Evolutionary conservation across 2,888 invertebrate genomes (phyloP), one percentile per base, ranked within the genome.

Genomic region (Pimpla rufipes): DNA sequence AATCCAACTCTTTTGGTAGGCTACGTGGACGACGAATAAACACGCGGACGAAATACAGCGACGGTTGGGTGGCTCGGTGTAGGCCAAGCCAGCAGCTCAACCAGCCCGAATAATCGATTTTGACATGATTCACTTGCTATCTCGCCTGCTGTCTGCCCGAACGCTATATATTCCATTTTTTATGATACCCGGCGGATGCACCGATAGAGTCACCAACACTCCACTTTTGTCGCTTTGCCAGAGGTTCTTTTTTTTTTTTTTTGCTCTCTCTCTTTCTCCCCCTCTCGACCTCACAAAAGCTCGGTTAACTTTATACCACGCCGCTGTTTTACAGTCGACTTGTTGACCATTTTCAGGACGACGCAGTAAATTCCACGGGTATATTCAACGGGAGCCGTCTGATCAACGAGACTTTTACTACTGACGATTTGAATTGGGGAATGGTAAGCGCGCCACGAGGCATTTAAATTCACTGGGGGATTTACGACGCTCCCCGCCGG

Each of bases 401-500:
- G 74, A 86, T 84, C 83, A 84, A 86, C 55, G 86, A 79, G 79
- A 89, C 88, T 81, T 78, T 83, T 47, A 84, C 85, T 16, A 59
- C 75, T 71, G 85, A 81, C 23, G 81, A 85, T 75, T 70, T 89
- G 62, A 90, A 93, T 86, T 93, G 93, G 93, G 92, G 91, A 86
- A 88, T 92, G 92, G 93, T 93, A 88, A 90, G 88, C n/a, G 16
- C 18, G n/a, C 23, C 6, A 16, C 62, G 18, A 81, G 29, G 29
- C 29, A 29, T 29, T 29, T 29, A 29, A 29, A 29, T 29, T 29
- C 29, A 29, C 29, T 21, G 23, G 23, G 3, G 3, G 37, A 62
- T 57, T 29, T 29, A 57, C 13, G 23, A 13, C n/a, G 55, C 23
- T 55, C 2, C 52, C 18, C 3, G 18, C 13, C n/a, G 23, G 23